A percentile compares a stretch with the other conserved stretches of the same genome.
These are phyloP conservation scores for Australoheros facetus DNA, from an alignment of 2,797 vertebrate species.

Conservation along the genomic window DNA sequence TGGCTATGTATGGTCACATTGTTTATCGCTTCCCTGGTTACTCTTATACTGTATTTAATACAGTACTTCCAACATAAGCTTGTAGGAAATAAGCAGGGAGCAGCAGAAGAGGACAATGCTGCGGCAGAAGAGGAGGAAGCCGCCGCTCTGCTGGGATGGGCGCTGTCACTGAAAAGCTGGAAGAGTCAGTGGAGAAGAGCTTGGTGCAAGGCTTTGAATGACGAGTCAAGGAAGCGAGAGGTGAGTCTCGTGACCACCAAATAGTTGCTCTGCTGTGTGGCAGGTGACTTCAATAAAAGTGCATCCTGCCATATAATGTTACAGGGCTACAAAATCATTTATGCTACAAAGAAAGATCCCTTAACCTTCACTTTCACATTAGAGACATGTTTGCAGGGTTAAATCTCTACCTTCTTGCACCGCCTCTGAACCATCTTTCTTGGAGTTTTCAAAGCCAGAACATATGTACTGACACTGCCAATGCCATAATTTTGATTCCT, in stretches of 20 bases:
- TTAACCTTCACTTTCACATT: not conserved
- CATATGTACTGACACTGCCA: not conserved
- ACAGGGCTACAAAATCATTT: not conserved
- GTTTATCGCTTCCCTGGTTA: slow-evolving; percentile 88
- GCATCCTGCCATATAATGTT: not conserved
- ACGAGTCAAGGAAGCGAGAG: slow-evolving; percentile 78
- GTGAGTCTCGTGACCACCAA: slow-evolving; percentile 78
- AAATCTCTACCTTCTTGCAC: not conserved
- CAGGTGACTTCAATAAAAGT: slow-evolving; percentile 51
- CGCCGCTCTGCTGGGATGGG: slow-evolving; percentile 86
- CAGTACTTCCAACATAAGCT: slow-evolving; percentile 82
- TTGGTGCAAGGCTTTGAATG: slow-evolving; percentile 87
- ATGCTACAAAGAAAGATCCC: accelerated
- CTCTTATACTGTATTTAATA: slow-evolving; percentile 86
- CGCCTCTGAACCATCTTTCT: not conserved
- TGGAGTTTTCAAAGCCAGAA: slow-evolving; percentile 11
- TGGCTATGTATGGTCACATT: slow-evolving; percentile 89
- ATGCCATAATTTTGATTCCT: not conserved
- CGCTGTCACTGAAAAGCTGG: slow-evolving; percentile 90
- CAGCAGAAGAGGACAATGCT: slow-evolving; percentile 47
- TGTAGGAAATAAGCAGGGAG: slow-evolving; percentile 16
- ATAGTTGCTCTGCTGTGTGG: not conserved
- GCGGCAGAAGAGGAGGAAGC: slow-evolving; percentile 72
- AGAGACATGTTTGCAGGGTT: not conserved
- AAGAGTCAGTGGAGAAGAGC: slow-evolving; percentile 86